Percentiles rank a stretch among this genome's conserved stretches.
Conservation (phyloP, 2,797 vertebrate species). For the Sebastes iracundus region DNA sequence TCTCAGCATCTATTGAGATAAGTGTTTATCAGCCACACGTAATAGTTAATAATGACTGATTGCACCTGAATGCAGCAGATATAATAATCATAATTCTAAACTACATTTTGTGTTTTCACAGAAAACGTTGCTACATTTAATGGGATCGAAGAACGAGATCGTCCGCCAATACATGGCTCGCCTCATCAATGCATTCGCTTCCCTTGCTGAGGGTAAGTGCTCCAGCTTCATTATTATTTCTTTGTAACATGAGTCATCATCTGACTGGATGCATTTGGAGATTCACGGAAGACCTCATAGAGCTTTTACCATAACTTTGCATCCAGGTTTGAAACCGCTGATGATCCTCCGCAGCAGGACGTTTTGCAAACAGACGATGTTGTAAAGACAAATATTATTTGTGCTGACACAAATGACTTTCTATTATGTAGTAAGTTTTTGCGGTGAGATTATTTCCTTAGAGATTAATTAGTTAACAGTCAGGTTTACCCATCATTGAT, state of each 20-base stretch:
- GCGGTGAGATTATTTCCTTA: background rate
- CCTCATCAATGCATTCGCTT: slow-evolving; percentile 93
- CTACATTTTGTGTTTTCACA: slow-evolving; percentile 56
- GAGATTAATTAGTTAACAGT: background rate
- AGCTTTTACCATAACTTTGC: slow-evolving; percentile 5
- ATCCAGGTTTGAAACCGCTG: slow-evolving; percentile 3
- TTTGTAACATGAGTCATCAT: slow-evolving; percentile 10
- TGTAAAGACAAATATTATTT: background rate
- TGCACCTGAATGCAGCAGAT: background rate
- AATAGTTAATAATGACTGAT: background rate
- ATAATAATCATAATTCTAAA: background rate
- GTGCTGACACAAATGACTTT: background rate
- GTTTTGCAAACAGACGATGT: background rate
- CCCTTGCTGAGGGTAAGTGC: slow-evolving; percentile 90
- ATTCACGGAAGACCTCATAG: background rate
- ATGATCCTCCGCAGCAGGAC: background rate
- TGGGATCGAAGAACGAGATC: slow-evolving; percentile 87
- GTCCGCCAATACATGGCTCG: slow-evolving; percentile 92
- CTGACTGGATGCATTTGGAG: slow-evolving; percentile 19
- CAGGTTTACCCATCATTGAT: background rate
- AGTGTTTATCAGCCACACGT: background rate
- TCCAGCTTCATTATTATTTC: slow-evolving; percentile 17
- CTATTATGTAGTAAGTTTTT: background rate
- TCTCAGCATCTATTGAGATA: background rate
- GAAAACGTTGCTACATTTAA: slow-evolving; percentile 86